These are phyloP conservation scores for Boloria euphrosyne DNA, from an alignment of 2,888 invertebrate species.

Conservation along the genomic window DNA sequence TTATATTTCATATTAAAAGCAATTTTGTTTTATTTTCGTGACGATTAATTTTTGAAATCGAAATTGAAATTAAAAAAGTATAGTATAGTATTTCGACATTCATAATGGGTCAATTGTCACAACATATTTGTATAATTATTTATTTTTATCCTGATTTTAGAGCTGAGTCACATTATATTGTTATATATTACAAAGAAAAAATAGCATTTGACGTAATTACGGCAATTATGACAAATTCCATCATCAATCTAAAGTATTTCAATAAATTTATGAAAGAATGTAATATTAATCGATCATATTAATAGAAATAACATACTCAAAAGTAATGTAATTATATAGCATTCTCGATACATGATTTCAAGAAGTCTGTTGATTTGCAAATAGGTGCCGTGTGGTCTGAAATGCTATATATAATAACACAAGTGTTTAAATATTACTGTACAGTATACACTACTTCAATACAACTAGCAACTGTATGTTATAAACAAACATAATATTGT, in stretches of 20 bases:
- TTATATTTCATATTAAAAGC: too few relatives aligned
- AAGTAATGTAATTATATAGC: neutral
- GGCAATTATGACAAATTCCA: neutral
- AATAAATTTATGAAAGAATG: neutral
- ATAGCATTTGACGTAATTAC: neutral
- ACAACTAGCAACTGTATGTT: too few relatives aligned
- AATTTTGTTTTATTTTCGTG: too few relatives aligned
- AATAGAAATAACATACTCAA: neutral
- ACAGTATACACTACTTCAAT: neutral
- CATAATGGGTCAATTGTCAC: too few relatives aligned
- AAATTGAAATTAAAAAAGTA: too few relatives aligned
- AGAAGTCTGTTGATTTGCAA: constrained; percentile 17
- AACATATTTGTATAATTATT: too few relatives aligned
- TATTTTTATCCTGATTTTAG: too few relatives aligned
- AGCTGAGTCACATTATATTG: neutral
- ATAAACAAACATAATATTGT: too few relatives aligned
- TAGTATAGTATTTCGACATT: too few relatives aligned
- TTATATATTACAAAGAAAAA: neutral
- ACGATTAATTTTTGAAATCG: too few relatives aligned
- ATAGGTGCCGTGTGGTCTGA: constrained; percentile 7
- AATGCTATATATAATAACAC: constrained; percentile 20
- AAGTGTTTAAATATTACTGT: constrained; percentile 12
- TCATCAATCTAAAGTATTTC: neutral
- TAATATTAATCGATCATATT: neutral
- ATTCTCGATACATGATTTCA: constrained; percentile 9